Conservation (phyloP, 2,888 invertebrate species). For the Dyspetes luteomarginatus region DNA sequence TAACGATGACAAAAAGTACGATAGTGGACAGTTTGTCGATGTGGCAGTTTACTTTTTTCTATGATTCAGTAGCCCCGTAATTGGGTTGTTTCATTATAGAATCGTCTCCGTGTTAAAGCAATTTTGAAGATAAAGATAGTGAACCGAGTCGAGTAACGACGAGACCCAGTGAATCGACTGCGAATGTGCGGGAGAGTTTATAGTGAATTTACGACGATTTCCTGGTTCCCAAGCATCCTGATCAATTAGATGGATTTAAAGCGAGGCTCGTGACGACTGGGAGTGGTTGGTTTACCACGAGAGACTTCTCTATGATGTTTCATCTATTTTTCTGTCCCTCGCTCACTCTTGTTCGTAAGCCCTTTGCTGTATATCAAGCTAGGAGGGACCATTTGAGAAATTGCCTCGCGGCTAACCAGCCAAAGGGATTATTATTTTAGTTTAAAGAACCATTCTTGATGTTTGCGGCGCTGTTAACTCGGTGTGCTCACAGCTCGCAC, state of each 20-base stretch:
- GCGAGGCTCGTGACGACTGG: conserved; percentile 65
- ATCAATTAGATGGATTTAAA: conserved; percentile 68
- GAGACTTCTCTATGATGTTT: conserved; percentile 47
- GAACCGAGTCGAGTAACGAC: no score
- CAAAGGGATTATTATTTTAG: conserved; percentile 61
- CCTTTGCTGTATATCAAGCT: conserved; percentile 19
- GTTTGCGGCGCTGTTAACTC: conserved; percentile 1
- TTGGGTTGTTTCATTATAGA: no score
- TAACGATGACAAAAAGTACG: no score
- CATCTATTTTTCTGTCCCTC: background rate
- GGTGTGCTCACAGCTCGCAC: conserved; percentile 32
- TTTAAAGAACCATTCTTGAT: conserved; percentile 57
- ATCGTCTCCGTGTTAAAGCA: no score
- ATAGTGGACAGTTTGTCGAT: no score
- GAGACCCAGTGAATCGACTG: conserved; percentile 20
- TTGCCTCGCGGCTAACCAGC: conserved; percentile 68
- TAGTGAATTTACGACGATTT: conserved; percentile 46
- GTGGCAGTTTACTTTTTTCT: no score
- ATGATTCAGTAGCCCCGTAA: no score
- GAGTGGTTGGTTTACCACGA: conserved; percentile 59
- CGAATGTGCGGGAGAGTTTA: conserved; percentile 21
- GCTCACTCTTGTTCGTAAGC: conserved; percentile 26
- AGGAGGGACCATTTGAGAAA: conserved; percentile 64
- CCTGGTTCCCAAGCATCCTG: conserved; percentile 67
- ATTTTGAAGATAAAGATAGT: no score